Evolutionary conservation across 2,113 vertebrate genomes (phyloP), one percentile per base, ranked within the genome.

Genomic region (Antigone vipio): DNA sequence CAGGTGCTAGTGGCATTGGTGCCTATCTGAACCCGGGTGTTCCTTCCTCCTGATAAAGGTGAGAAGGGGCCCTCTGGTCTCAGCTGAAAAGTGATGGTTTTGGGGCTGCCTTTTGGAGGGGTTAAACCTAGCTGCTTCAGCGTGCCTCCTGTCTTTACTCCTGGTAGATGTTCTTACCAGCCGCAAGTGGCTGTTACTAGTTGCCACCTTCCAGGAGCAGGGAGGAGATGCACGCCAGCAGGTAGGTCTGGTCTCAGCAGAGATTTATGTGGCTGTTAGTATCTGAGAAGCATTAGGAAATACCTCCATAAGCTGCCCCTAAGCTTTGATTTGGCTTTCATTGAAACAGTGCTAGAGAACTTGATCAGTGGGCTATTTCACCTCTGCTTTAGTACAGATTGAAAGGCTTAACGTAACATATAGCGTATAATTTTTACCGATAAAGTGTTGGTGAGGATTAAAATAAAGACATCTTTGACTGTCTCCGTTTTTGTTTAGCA

Each of bases 271-370:
- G 53, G 27, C 6, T 64, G 21, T 75, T 78, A 26, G 60, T 42
- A 14, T 32, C 30, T 66, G 30, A 45, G 60, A 40, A 45, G 42
- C 26, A 13, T 55, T 77, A 83, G 53, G 27, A 92, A 91, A 73
- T 22, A 77, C n/a, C 59, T 86, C 34, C 30, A 12, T 35, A 62
- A 88, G 22, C 83, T 95, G 63, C 50, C 58, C 38, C 13, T 42
- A 16, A 38, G 20, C 79, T 96, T 94, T 91, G 42, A 32, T 86
- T 92, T 77, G 49, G 38, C 55, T 83, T 86, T 88, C 59, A 23
- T 4, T 86, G 64, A 50, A 73, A 42, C 22, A 29, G 11, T 6
- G 9, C 35, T 56, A 64, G 67, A 68, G 62, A 73, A 29, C 38
- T 71, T 75, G 38, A 59, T 81, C 64, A 62, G 49, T 74, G 32